Evolutionary conservation across 2,113 vertebrate genomes (phyloP), one percentile per base, ranked within the genome.

Genomic region (Lucifuga dentata): DNA sequence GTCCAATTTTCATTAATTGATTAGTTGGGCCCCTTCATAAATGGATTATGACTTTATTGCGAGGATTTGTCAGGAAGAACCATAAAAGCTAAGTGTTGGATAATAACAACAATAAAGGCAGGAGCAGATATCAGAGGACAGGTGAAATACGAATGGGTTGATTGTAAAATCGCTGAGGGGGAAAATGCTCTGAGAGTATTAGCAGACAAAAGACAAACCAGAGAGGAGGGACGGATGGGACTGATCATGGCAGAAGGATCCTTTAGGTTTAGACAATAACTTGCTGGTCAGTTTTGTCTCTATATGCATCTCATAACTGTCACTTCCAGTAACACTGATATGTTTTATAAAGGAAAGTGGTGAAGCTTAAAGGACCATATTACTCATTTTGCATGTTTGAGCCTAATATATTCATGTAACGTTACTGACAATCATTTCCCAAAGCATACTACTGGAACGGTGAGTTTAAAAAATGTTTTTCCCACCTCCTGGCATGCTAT

Each of bases 1-100:
- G 80, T 95, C 94, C 95, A 94, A 95, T 96, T 95, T 95, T 94
- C 94, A 95, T 96, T 96, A 95, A 96, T 96, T 95, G 95, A 97
- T 97, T 96, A 95, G 92, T 94, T 95, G 93, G 89, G 87, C 86
- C 91, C 89, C 89, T 93, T 95, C 94, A 93, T 93, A 95, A 95
- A 95, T 95, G 94, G 90, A 93, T 92, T 94, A 94, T 93, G 94
- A 95, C 94, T 94, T 95, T 94, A 94, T 93, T 88, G 86, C 83
- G 67, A 78, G 87, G 85, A 90, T 91, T 91, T 90, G 88, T 88
- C 86, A 88, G 84, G 80, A 85, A 84, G 86, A 84, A 84, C 87
- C 81, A 88, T 92, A 90, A 92, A 92, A 91, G 86, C 87, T 90
- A 91, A 94, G 86, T 75, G 86, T 86, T 87, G 82, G 90, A 91